Evolutionary conservation across 1,140 invertebrate species (phyloP), one percentile per base, ranked within the genome.

Genomic region (Myzus persicae): DNA sequence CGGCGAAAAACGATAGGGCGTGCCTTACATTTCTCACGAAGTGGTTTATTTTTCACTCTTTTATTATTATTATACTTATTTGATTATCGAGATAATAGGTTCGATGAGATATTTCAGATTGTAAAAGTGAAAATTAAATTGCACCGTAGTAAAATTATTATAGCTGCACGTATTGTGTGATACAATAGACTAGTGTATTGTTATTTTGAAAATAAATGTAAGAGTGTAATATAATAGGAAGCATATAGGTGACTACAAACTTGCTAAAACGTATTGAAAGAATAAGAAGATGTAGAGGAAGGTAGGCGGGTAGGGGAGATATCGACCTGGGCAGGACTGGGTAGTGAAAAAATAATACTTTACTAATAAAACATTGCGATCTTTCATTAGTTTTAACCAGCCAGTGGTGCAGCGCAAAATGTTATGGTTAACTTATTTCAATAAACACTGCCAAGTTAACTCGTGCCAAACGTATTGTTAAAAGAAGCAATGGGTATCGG

Each of bases 91-190:
- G 76, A 92, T 92, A 84, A 92, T 92, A 59, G 91, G 44, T 92
- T 92, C 81, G 91, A 84, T 51, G 36, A 92, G 44, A 82, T 92
- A 84, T 84, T 92, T 92, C 42, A 51, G 44, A 84, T 82, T 92
- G 91, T 93, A 93, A 85, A 93, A 85, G 91, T 85, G 91, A 93
- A 93, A 93, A 93, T 93, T n/a, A 84, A 93, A 93, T 85, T 85
- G 91, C 76, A 22, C 46, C 51, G 91, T 84, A 42, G 67, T 84
- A 85, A 93, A 93, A 84, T 84, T 51, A 93, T 51, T 92, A 26
- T 84, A 44, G n/a, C 22, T 38, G 20, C 87, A 46, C 31, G 85
- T 46, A 87, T 46, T 87, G 42, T 51, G n/a, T 51, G 87, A 38
- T 54, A 89, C 87, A 89, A 48, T 89, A 54, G 87, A 89, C 48